Conservation (phyloP, 2,888 invertebrate genomes). For the Punctoribates punctum region DNA sequence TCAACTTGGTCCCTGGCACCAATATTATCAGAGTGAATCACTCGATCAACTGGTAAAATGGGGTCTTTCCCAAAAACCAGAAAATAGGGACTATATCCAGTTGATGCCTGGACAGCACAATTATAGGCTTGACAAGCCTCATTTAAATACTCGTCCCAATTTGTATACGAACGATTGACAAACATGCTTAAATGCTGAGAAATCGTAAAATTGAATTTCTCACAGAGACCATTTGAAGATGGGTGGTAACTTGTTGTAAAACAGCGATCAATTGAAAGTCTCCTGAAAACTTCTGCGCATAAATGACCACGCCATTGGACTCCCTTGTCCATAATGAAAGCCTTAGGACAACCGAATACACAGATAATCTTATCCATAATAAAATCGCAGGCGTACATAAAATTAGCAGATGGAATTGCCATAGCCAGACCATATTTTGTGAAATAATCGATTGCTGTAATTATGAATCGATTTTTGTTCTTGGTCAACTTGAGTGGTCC, state of each 20-base stretch:
- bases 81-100: too few species aligned
- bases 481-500: slow-evolving; percentile 44
- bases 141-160: too few species aligned
- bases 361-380: slow-evolving; percentile 46
- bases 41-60: too few species aligned
- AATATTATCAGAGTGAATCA: too few species aligned
- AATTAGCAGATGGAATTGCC: slow-evolving; percentile 44
- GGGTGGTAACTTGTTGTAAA: background rate
- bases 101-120: too few species aligned
- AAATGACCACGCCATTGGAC: slow-evolving; percentile 6
- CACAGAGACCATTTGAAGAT: background rate
- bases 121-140: too few species aligned
- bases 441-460: slow-evolving; percentile 46
- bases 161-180: too few species aligned
- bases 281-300: background rate
- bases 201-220: background rate
- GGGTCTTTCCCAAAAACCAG: too few species aligned
- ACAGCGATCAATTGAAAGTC: background rate
- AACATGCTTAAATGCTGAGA: too few species aligned
- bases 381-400: slow-evolving; percentile 44
- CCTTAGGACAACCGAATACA: slow-evolving; percentile 46
- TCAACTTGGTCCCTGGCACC: background rate
- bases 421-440: slow-evolving; percentile 46
- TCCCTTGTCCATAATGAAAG: slow-evolving; percentile 46
- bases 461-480: slow-evolving; percentile 45